A percentile compares a stretch with the other conserved stretches of the same genome.
Conservation (phyloP, 2,113 vertebrate species). For the Epinephelus lanceolatus region DNA sequence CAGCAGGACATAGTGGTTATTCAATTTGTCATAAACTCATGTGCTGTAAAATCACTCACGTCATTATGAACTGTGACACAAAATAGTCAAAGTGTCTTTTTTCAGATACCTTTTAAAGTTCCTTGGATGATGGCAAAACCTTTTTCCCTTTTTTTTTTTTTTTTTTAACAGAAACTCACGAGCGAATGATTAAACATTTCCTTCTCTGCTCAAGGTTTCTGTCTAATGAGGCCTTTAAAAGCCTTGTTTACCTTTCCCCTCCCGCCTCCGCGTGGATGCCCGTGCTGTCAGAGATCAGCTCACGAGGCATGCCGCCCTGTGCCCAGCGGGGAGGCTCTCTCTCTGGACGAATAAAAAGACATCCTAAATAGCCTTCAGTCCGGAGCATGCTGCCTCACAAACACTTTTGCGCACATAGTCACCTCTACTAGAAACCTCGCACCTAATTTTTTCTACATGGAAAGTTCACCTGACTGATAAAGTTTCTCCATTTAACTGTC, state of each 20-base stretch:
- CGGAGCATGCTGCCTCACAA: slow-evolving; percentile 13
- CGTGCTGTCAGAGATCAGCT: slow-evolving; percentile 54
- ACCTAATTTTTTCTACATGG: slow-evolving; percentile 31
- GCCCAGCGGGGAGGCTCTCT: slow-evolving; percentile 60
- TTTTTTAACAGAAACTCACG: slow-evolving; percentile 34
- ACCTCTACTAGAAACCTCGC: slow-evolving; percentile 35
- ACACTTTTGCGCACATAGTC: slow-evolving; percentile 17
- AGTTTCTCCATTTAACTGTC: slow-evolving; percentile 21
- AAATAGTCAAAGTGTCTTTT: background rate
- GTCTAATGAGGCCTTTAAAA: slow-evolving; percentile 67
- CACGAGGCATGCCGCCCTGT: slow-evolving; percentile 30
- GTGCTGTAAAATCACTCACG: background rate
- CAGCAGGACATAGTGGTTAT: background rate
- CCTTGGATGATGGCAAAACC: background rate
- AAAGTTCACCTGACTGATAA: slow-evolving; percentile 33
- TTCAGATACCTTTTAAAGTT: background rate
- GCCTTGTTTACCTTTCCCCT: slow-evolving; percentile 61
- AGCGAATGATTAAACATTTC: slow-evolving; percentile 62
- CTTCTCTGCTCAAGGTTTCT: slow-evolving; percentile 36
- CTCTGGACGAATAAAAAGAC: slow-evolving; percentile 46
- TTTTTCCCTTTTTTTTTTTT: slow-evolving; percentile 2
- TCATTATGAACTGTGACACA: background rate
- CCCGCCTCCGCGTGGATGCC: slow-evolving; percentile 33
- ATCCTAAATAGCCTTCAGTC: slow-evolving; percentile 59
- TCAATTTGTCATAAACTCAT: slow-evolving; percentile 9